phyloP scores from a whole-genome alignment of 2,888 invertebrate genomes.

The Archaeoteleia sp. region DNA sequence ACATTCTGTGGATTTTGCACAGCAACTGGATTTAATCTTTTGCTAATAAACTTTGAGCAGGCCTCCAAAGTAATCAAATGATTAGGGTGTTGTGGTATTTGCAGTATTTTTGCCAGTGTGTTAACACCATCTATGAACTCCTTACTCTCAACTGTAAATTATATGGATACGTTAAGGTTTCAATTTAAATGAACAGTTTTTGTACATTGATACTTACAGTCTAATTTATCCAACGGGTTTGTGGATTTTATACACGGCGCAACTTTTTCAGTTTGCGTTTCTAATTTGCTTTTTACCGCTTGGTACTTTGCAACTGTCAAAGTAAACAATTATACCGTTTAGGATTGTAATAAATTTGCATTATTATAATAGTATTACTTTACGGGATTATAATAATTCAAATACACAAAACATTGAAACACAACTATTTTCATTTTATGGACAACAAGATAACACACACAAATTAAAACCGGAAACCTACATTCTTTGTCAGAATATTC shows the following conservation, averaged over 20 bases:
- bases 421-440: no score
- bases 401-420: no score
- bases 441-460: no score
- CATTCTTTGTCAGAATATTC: no score
- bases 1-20: constrained; percentile 77
- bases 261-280: constrained; percentile 72
- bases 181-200: no score
- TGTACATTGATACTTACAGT: constrained; percentile 88
- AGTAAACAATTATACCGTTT: no score
- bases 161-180: constrained; percentile 15
- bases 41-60: constrained; percentile 79
- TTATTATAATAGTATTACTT: no score
- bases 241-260: constrained; percentile 85
- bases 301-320: constrained; percentile 83
- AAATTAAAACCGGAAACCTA: no score
- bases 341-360: no score
- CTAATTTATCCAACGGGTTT: constrained; percentile 89
- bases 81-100: constrained; percentile 87
- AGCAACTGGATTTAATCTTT: constrained; percentile 78
- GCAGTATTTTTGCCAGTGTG: constrained; percentile 85
- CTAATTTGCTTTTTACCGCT: constrained; percentile 79
- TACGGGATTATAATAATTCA: no score
- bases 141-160: constrained; percentile 83
- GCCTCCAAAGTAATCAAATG: constrained; percentile 85
- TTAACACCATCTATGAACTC: constrained; percentile 91